A percentile compares a stretch with the other conserved stretches of the same genome.
Conservation (phyloP, 2,888 invertebrate species). For the Amphipoea lucens region DNA sequence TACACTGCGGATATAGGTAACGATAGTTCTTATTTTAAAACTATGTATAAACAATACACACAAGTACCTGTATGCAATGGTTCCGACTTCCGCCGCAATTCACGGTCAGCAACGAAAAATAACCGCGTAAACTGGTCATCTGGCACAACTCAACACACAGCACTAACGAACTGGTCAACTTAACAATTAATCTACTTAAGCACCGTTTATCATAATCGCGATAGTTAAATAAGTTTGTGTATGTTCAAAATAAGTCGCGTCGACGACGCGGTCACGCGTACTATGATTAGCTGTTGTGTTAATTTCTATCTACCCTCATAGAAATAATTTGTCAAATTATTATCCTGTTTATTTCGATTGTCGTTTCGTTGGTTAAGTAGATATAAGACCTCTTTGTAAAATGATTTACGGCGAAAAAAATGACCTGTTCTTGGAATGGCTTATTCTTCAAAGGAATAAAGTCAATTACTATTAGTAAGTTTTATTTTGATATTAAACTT, state of each 20-base stretch:
- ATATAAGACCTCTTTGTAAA: too few relatives aligned
- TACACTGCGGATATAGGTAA: slow-evolving; percentile 55
- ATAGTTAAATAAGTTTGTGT: slow-evolving; percentile 60
- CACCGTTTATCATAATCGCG: slow-evolving; percentile 49
- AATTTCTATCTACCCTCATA: slow-evolving; percentile 48
- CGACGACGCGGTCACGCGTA: slow-evolving; percentile 33
- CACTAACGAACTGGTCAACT: slow-evolving; percentile 52
- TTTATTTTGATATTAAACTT: not conserved
- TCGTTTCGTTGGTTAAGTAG: slow-evolving; percentile 7
- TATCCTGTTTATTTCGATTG: not conserved
- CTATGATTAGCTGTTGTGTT: slow-evolving; percentile 34
- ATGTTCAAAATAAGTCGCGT: slow-evolving; percentile 37
- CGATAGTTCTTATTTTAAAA: slow-evolving; percentile 7
- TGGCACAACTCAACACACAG: slow-evolving; percentile 34
- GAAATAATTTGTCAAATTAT: slow-evolving; percentile 21
- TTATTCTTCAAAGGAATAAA: not conserved
- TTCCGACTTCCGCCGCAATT: not conserved
- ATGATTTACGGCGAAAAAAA: too few relatives aligned
- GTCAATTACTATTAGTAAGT: not conserved
- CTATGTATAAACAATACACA: not conserved
- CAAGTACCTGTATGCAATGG: slow-evolving; percentile 30
- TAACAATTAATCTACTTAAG: slow-evolving; percentile 59
- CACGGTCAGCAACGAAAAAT: slow-evolving; percentile 18
- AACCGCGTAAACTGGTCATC: slow-evolving; percentile 30
- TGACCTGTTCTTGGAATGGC: too few relatives aligned